Evolutionary conservation across 2,888 invertebrate species (phyloP).

Genomic region (Meteorus colon): DNA sequence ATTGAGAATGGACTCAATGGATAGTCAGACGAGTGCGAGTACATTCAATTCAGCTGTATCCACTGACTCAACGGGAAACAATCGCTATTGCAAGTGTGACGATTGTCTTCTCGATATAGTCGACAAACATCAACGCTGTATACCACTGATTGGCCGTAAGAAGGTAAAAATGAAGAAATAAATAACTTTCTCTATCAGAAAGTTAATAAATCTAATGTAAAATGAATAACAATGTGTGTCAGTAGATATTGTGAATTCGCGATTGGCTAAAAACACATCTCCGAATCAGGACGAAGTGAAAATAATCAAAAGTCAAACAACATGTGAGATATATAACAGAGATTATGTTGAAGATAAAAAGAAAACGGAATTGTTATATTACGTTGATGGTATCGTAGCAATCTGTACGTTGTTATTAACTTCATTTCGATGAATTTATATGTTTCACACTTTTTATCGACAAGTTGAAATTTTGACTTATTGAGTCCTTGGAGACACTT

Average conservation of each 20-base stretch:
- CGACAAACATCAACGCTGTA: slow-evolving; percentile 77
- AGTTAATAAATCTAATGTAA: not conserved
- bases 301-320: not conserved
- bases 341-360: not conserved
- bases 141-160: slow-evolving; percentile 60
- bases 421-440: not conserved
- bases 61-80: slow-evolving; percentile 80
- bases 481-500: slow-evolving; percentile 1
- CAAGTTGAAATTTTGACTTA: not conserved
- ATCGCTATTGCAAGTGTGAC: slow-evolving; percentile 85
- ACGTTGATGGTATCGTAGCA: not conserved
- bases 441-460: not conserved
- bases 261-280: not conserved
- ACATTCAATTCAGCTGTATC: slow-evolving; percentile 78
- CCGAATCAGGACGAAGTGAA: not conserved
- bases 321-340: slow-evolving; percentile 5
- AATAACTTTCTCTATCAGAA: not conserved
- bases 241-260: not conserved
- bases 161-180: slow-evolving; percentile 64
- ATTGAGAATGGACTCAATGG: slow-evolving; percentile 84
- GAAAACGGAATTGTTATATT: not conserved
- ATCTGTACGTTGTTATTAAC: not conserved
- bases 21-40: slow-evolving; percentile 79
- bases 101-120: slow-evolving; percentile 89
- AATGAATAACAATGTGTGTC: not conserved